Evolutionary conservation across 2,797 vertebrate genomes (phyloP), one percentile per base, ranked within the genome.

Genomic region (Cyclopterus lumpus): DNA sequence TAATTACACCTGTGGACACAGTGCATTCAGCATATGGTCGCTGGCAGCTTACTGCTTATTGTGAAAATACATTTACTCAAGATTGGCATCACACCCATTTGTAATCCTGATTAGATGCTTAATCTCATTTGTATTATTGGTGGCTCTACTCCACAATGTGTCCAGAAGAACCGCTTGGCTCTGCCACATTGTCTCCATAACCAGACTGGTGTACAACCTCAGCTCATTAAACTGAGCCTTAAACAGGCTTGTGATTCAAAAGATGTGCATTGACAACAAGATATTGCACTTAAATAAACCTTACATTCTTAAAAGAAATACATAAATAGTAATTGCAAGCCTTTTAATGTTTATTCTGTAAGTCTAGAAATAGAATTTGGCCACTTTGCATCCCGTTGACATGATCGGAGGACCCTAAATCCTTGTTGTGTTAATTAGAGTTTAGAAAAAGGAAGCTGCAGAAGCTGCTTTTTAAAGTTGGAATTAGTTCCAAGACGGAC

Each of bases 341-440:
- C 48, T 71, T 63, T 84, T 84, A 12, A 55, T 60, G 69, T 65
- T 38, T 38, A 65, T 51, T 55, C 9, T 40, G 46, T 70, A 59
- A 64, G 57, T 79, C 38, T 4, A 6, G 44, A 77, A 67, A 76
- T 26, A 1, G 16, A 48, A 46, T 80, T 34, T 49, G 30, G 22
- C 64, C 67, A 30, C 46, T 71, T 76, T 59, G 69, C 61, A 73
- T 74, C 40, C 34, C 3, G 57, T 48, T 42, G 42, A 53, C 78
- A 71, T 78, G 79, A 84, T 51, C 5, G 8, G 64, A 81, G 70
- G 69, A 82, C 71, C 66, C 59, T 34, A 34, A 77, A 49, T 78
- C 86, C 73, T 86, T 75, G 75, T 78, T 84, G 79, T 88, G 77
- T 77, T 89, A 85, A 90, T 90, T 89, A 89, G 82, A 79, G 73